These are phyloP conservation scores for Abramis brama DNA, from an alignment of 2,113 vertebrate species.

Conservation along the genomic window DNA sequence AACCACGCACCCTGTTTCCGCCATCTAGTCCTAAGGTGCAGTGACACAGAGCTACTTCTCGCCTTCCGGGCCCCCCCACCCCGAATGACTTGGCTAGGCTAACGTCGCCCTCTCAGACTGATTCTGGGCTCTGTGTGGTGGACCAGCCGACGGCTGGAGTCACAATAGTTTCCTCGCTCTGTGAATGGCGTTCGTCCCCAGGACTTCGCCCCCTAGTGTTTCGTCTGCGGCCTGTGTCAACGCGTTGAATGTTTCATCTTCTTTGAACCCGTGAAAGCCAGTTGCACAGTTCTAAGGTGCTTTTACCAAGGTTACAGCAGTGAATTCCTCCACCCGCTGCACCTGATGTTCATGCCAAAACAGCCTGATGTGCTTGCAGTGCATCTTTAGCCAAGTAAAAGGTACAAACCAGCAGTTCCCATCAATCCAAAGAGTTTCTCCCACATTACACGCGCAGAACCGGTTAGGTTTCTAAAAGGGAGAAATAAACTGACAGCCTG, in stretches of 20 bases:
- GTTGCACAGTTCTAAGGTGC: constrained; percentile 68
- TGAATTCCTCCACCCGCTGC: constrained; percentile 56
- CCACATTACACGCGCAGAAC: constrained; percentile 46
- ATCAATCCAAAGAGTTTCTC: constrained; percentile 73
- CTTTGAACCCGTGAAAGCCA: constrained; percentile 37
- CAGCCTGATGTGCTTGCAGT: constrained; percentile 21
- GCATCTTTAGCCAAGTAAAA: constrained; percentile 65
- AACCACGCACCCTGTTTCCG: neutral
- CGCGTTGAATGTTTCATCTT: constrained; percentile 32
- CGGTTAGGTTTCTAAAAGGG: constrained; percentile 43
- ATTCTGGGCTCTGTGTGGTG: neutral
- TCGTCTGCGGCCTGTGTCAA: neutral
- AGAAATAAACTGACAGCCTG: constrained; percentile 73
- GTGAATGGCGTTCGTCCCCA: constrained; percentile 9
- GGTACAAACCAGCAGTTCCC: constrained; percentile 70
- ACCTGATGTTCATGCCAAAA: constrained; percentile 41
- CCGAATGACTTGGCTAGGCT: neutral
- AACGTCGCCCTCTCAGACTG: neutral
- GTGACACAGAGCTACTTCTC: constrained; percentile 6
- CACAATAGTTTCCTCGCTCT: constrained; percentile 15
- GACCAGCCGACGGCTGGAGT: constrained; percentile 24
- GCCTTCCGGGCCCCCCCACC: neutral
- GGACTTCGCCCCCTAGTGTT: neutral
- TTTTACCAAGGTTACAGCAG: constrained; percentile 67
- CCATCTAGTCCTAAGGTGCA: constrained; percentile 16